A percentile compares a stretch with the other conserved stretches of the same genome.
phyloP scores from a whole-genome alignment of 2,888 invertebrate species.

The Zygogramma bicolorata region DNA sequence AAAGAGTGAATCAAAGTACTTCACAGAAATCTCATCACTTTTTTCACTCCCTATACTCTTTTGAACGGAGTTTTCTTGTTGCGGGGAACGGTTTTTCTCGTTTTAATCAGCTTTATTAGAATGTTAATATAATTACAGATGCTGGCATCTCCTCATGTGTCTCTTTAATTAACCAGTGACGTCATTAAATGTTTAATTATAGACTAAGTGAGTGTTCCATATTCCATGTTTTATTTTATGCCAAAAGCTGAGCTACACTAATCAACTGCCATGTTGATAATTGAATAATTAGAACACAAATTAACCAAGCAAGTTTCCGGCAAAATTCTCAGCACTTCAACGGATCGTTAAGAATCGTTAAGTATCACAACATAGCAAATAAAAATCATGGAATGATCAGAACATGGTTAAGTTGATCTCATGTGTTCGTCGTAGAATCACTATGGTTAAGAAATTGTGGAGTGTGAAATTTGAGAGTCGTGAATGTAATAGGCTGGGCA shows the following conservation, averaged over 20 bases:
- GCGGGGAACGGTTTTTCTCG: not conserved
- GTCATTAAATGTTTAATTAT: conserved; percentile 48
- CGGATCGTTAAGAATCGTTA: no score
- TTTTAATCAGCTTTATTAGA: conserved; percentile 48
- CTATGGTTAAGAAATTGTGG: no score
- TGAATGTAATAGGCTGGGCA: no score
- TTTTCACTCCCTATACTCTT: not conserved
- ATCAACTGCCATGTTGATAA: not conserved
- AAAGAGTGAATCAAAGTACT: no score
- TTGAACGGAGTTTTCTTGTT: not conserved
- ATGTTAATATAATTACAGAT: conserved; percentile 53
- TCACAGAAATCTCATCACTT: no score
- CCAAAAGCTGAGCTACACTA: not conserved
- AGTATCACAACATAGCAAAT: no score
- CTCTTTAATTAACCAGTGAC: conserved; percentile 51
- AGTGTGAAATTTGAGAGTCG: no score
- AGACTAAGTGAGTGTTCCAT: conserved; percentile 13
- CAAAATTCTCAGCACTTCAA: not conserved
- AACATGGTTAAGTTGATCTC: no score
- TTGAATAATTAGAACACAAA: not conserved
- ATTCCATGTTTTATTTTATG: conserved; percentile 11
- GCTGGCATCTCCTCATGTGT: conserved; percentile 40
- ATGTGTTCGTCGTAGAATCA: no score
- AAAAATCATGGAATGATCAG: no score
- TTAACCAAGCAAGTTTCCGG: not conserved